These are phyloP conservation scores for Eretmochelys imbricata DNA, from an alignment of 2,113 vertebrate species.

Conservation along the genomic window DNA sequence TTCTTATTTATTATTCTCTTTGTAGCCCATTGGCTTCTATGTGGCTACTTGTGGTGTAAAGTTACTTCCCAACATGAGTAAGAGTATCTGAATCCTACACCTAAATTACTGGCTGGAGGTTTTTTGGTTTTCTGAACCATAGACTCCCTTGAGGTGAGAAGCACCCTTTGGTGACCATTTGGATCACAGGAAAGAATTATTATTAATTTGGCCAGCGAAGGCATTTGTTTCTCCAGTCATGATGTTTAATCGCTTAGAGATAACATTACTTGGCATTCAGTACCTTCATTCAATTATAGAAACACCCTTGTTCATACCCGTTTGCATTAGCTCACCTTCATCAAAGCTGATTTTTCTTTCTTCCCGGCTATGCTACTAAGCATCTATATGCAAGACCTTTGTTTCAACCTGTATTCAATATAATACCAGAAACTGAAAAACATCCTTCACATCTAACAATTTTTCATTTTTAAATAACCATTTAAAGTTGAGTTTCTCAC, in stretches of 20 bases:
- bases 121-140: background rate
- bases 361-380: accelerated
- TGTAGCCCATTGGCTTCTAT: background rate
- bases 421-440: background rate
- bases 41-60: background rate
- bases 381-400: background rate
- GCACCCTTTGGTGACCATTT: background rate
- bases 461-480: background rate
- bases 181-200: background rate
- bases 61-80: background rate
- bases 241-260: background rate
- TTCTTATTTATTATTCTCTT: background rate
- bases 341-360: background rate
- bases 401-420: background rate
- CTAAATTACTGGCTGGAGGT: background rate
- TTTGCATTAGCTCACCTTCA: background rate
- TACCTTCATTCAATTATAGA: background rate
- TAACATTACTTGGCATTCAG: background rate
- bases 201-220: background rate
- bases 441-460: background rate
- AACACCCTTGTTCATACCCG: background rate
- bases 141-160: background rate
- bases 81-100: background rate
- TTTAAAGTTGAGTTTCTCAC: background rate
- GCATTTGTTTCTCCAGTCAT: background rate